Evolutionary conservation across 2,113 vertebrate genomes (phyloP), one percentile per base, ranked within the genome.

Genomic region (Xiphophorus hellerii): DNA sequence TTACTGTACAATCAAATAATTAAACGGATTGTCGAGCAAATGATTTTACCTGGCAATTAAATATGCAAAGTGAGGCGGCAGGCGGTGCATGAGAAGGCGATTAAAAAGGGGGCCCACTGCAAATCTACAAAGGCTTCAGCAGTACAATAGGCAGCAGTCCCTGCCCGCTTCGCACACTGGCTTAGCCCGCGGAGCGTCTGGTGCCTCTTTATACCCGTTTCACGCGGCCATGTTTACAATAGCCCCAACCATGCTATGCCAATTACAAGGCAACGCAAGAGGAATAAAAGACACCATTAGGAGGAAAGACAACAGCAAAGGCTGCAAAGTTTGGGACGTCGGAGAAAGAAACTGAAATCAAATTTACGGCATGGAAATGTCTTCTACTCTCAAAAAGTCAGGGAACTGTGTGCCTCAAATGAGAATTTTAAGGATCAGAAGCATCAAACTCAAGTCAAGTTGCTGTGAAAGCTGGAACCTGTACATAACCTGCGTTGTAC

Each of bases 31-130:
- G 95, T 92, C 91, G 91, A 93, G 91, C 91, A 93, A 90, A 93
- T 94, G 92, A 95, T 96, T 96, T 95, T 94, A 96, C 96, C 95
- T 96, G 96, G 95, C 95, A 97, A 97, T 97, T 97, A 97, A 96
- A 95, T 94, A 94, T 96, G 96, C 94, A 93, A 92, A 94, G 93
- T 91, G 91, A 94, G 94, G 92, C 92, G 89, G 92, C 88, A 87
- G 62, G 48, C 77, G 54, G 75, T 27, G 86, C 74, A 92, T 84
- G 85, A 92, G 95, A 91, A 88, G 92, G 85, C 88, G 93, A 91
- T 94, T 96, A 93, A 94, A 92, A 88, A 60, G 54, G 86, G 85
- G 89, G 77, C 83, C 84, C 93, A 85, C 81, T 87, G 91, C 90
- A 89, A 92, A 94, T 93, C 95, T 94, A 93, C 92, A 94, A 96